Conservation (phyloP, 2,888 invertebrate species). For the Torymus texanus region DNA sequence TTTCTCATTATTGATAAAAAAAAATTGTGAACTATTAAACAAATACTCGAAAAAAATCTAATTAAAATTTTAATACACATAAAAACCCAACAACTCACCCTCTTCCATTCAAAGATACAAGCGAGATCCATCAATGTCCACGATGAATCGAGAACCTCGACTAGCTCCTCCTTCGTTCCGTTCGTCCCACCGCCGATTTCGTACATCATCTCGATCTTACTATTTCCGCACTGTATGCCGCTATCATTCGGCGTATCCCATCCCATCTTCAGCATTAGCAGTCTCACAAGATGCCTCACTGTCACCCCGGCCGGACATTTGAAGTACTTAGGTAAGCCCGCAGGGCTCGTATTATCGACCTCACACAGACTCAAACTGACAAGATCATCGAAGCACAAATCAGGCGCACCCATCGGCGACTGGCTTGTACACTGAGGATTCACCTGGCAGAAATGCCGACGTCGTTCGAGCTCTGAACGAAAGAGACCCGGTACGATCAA, state of each 20-base stretch:
- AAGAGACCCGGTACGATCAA: constrained; percentile 70
- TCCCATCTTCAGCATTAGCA: constrained; percentile 79
- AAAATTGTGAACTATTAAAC: no score
- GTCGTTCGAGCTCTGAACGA: constrained; percentile 67
- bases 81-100: constrained; percentile 78
- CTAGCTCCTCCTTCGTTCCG: constrained; percentile 60
- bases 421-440: constrained; percentile 67
- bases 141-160: constrained; percentile 62
- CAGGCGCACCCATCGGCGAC: constrained; percentile 66
- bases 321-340: constrained; percentile 81
- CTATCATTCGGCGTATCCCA: constrained; percentile 66
- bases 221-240: constrained; percentile 51
- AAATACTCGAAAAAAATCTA: not conserved
- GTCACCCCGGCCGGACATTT: constrained; percentile 95
- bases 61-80: not conserved
- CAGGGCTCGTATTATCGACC: constrained; percentile 52
- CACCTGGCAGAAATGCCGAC: constrained; percentile 66
- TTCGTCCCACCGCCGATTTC: constrained; percentile 60
- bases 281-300: constrained; percentile 90
- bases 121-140: constrained; percentile 93
- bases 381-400: constrained; percentile 67
- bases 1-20: no score
- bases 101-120: constrained; percentile 96
- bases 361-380: constrained; percentile 68
- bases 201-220: constrained; percentile 67